A percentile compares a stretch with the other conserved stretches of the same genome.
These are phyloP conservation scores for Bos javanicus DNA, from an alignment of 2,113 vertebrate species.

Conservation along the genomic window DNA sequence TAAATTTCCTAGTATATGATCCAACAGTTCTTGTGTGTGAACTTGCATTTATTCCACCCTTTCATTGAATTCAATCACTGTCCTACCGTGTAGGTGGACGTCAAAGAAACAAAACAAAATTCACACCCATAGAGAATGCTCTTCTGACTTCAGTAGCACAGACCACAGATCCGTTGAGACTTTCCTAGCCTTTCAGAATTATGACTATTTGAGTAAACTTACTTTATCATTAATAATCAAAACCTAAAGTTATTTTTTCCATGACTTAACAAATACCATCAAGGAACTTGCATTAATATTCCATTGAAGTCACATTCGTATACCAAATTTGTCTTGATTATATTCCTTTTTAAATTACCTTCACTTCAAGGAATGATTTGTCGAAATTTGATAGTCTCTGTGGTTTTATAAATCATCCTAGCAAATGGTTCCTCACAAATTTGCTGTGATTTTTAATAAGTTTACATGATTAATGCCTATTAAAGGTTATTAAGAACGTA, in stretches of 20 bases:
- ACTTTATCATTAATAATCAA: constrained; percentile 57
- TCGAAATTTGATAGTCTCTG: constrained; percentile 63
- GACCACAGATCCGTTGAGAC: background rate
- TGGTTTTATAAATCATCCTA: constrained; percentile 66
- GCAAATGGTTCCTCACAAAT: constrained; percentile 68
- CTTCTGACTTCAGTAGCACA: background rate
- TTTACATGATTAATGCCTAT: constrained; percentile 68
- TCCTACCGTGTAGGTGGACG: background rate
- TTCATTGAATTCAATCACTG: background rate
- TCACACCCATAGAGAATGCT: background rate
- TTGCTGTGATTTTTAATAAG: constrained; percentile 55
- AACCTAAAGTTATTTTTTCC: constrained; percentile 47
- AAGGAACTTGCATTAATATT: constrained; percentile 49
- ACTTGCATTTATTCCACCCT: background rate
- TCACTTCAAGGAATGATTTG: constrained; percentile 70
- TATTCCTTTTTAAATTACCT: constrained; percentile 75
- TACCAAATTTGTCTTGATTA: constrained; percentile 59
- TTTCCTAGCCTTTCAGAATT: constrained; percentile 32
- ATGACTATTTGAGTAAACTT: constrained; percentile 41
- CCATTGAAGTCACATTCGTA: constrained; percentile 28
- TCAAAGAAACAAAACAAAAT: background rate
- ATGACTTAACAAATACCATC: constrained; percentile 56
- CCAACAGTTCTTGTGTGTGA: background rate
- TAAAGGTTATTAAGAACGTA: constrained; percentile 63
- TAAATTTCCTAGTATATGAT: background rate